Conservation (phyloP, 1,140 invertebrate species). For the Apocrypta bakeri region DNA sequence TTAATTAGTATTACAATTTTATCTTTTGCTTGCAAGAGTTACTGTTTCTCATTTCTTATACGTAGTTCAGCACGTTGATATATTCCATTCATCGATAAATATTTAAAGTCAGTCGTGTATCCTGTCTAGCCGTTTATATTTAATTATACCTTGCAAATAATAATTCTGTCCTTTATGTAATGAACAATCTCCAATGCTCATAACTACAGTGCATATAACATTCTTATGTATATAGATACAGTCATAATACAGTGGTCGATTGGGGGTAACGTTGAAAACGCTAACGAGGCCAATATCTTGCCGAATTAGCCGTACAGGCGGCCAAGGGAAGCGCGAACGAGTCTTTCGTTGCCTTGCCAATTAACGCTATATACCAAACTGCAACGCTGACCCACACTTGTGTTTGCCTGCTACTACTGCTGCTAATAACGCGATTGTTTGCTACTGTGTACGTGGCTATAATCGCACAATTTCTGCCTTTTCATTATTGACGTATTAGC, state of each 20-base stretch:
- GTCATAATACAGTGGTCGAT: background rate
- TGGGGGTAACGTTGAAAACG: background rate
- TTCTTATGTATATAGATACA: background rate
- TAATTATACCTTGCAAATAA: too few relatives aligned
- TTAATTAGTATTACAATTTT: too few relatives aligned
- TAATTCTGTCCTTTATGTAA: too few relatives aligned
- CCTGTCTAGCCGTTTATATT: too few relatives aligned
- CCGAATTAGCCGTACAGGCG: background rate
- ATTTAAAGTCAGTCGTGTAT: too few relatives aligned
- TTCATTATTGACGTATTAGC: slow-evolving; percentile 39
- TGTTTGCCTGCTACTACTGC: slow-evolving; percentile 10
- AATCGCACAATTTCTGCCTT: slow-evolving; percentile 13
- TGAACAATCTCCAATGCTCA: too few relatives aligned
- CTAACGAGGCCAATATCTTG: slow-evolving; percentile 20
- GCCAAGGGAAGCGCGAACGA: slow-evolving; percentile 15
- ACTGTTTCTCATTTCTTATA: too few relatives aligned
- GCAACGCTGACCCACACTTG: background rate
- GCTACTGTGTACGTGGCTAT: background rate
- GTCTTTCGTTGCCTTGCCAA: slow-evolving; percentile 50
- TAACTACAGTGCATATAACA: too few relatives aligned
- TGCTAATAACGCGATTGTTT: slow-evolving; percentile 42
- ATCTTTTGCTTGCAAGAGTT: too few relatives aligned
- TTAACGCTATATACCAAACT: slow-evolving; percentile 26
- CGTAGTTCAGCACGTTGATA: too few relatives aligned
- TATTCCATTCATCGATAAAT: too few relatives aligned